phyloP scores from a whole-genome alignment of 2,797 vertebrate genomes.

The Hephaestus fuliginosus region DNA sequence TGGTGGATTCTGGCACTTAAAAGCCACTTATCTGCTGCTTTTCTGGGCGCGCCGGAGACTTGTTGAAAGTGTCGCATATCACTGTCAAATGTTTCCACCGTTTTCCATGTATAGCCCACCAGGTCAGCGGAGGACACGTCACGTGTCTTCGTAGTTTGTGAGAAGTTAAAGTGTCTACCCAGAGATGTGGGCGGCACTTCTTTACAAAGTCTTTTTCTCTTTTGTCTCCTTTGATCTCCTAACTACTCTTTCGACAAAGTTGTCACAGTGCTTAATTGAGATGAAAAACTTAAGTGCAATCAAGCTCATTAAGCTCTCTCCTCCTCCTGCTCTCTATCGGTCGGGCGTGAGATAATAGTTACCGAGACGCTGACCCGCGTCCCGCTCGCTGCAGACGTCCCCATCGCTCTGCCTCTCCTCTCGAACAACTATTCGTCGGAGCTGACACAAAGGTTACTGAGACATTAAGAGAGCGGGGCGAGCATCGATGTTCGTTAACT shows the following conservation, averaged over 20 bases:
- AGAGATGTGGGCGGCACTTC: neutral
- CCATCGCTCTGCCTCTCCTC: slow-evolving; percentile 10
- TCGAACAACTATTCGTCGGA: slow-evolving; percentile 22
- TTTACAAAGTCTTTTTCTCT: neutral
- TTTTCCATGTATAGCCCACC: slow-evolving; percentile 38
- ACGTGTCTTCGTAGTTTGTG: slow-evolving; percentile 8
- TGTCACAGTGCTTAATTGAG: slow-evolving; percentile 31
- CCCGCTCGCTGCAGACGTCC: neutral
- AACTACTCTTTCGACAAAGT: slow-evolving; percentile 5
- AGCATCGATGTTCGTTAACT: slow-evolving; percentile 44
- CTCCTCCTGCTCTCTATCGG: slow-evolving; percentile 1
- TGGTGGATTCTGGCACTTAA: slow-evolving; percentile 12
- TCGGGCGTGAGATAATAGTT: slow-evolving; percentile 20
- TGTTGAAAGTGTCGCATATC: slow-evolving; percentile 30
- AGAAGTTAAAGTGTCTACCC: slow-evolving; percentile 9
- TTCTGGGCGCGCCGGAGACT: slow-evolving; percentile 11
- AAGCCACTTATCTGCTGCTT: slow-evolving; percentile 19
- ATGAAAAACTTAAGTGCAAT: slow-evolving; percentile 2
- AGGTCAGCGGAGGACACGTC: slow-evolving; percentile 35
- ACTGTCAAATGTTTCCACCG: slow-evolving; percentile 25
- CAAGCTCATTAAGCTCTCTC: neutral
- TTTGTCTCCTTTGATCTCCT: neutral
- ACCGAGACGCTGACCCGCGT: slow-evolving; percentile 5
- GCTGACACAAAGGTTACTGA: slow-evolving; percentile 42
- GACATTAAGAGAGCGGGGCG: slow-evolving; percentile 33